Evolutionary conservation across 2,113 vertebrate species (phyloP).

Genomic region (Pseudopipra pipra): DNA sequence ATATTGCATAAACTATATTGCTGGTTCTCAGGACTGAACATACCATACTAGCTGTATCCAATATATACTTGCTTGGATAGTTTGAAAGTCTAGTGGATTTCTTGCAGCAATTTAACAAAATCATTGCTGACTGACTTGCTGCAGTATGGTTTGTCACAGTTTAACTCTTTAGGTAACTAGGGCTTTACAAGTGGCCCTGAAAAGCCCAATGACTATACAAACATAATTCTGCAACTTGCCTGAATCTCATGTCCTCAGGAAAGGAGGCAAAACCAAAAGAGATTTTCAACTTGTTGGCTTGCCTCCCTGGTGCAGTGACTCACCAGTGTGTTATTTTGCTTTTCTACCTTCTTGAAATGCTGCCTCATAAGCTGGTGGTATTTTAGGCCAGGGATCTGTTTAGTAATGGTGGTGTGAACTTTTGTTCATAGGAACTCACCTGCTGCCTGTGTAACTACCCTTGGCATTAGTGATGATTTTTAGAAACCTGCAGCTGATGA

Average conservation of each 20-base stretch:
- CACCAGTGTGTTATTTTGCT: background rate
- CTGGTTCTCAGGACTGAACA: background rate
- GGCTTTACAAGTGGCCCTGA: background rate
- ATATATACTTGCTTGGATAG: background rate
- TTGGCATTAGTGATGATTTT: conserved; percentile 4
- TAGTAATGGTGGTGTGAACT: background rate
- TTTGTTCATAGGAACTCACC: background rate
- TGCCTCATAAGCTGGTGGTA: background rate
- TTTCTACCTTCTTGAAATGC: background rate
- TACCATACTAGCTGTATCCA: background rate
- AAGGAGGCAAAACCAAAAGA: background rate
- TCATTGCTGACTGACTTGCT: background rate
- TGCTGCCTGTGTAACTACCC: conserved; percentile 7
- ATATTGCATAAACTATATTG: background rate
- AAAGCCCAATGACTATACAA: background rate
- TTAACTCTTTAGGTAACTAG: background rate
- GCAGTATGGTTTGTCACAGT: background rate
- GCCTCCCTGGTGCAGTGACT: background rate
- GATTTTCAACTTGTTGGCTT: background rate
- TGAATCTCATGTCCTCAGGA: background rate
- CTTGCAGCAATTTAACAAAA: background rate
- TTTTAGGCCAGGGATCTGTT: background rate
- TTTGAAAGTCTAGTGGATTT: background rate
- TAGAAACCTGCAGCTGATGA: conserved; percentile 17
- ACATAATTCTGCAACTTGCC: background rate